Base-by-base conservation (phyloP, 2,797 vertebrate species). In the Gymnoscopelus braueri region DNA sequence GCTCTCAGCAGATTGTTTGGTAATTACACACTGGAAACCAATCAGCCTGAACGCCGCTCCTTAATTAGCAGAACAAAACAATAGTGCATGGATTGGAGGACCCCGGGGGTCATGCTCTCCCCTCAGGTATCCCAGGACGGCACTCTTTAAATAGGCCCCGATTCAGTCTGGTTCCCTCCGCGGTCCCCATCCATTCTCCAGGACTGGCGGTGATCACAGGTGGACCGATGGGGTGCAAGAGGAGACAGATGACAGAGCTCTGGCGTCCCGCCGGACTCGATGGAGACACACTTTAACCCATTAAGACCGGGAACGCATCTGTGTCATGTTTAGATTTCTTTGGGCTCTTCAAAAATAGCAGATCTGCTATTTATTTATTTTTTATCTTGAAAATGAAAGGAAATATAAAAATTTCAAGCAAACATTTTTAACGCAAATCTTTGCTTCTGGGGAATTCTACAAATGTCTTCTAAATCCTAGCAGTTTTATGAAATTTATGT, bases 21-120 rank as follows among this genome's bases (percentile, higher is more conserved):
- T 94, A 95, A 94, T 94, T 94, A 92, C 88, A 92, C 88, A 93
- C 88, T 93, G 88, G 89, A 92, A 94, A 89, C 91, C 90, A 94
- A 94, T 94, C 93, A 94, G 87, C 88, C 88, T 82, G 89, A 94
- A 93, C 92, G 90, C 81, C 77, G 88, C 83, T 91, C 90, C 89
- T 93, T 94, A 94, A 95, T 95, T 94, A 94, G 91, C 87, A 84
- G 88, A 89, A 90, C 89, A 88, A 90, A 93, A 92, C 90, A 93
- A 93, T 87, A 89, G 91, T 81, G 82, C 85, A 87, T 86, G 78
- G 86, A 88, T 88, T 92, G 86, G 73, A 89, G 76, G 80, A 75
- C 82, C 90, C 85, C 69, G 63, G 88, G 89, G 88, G 88, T 93
- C 89, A 85, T 74, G 70, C 50, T 1, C 64, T 82, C 63, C 81